These are phyloP conservation scores for Helicolenus hilgendorfi DNA, from an alignment of 2,797 vertebrate genomes.

Conservation along the genomic window DNA sequence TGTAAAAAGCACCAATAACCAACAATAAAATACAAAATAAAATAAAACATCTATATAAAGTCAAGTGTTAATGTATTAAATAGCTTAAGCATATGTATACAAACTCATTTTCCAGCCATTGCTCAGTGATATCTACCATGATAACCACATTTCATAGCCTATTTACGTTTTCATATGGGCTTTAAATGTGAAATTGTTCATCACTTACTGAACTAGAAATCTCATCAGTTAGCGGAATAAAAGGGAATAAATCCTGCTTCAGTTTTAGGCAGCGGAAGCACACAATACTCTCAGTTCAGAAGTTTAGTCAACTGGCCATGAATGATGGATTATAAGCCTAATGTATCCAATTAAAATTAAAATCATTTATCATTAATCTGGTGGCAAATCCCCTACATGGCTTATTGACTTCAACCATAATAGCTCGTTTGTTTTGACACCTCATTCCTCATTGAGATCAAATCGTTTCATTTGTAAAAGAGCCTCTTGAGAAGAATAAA, in stretches of 20 bases:
- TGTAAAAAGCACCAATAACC: too few species aligned
- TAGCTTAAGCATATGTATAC: background rate
- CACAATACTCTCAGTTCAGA: background rate
- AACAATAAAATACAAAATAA: too few species aligned
- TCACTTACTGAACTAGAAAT: background rate
- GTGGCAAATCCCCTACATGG: background rate
- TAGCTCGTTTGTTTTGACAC: background rate
- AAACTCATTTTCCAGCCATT: background rate
- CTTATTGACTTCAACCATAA: background rate
- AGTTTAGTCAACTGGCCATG: slow-evolving; percentile 2
- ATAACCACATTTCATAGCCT: background rate
- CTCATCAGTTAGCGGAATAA: background rate
- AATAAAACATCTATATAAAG: too few species aligned
- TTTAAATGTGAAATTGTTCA: background rate
- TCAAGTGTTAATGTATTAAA: background rate
- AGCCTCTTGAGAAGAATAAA: background rate
- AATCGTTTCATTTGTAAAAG: background rate
- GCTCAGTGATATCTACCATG: background rate
- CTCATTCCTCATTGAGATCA: background rate
- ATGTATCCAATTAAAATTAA: background rate
- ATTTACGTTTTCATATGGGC: background rate
- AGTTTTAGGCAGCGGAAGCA: background rate
- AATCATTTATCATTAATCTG: slow-evolving; percentile 18
- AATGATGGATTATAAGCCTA: slow-evolving; percentile 5
- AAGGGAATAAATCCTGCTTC: background rate